Base-by-base conservation (phyloP, 2,888 invertebrate species). In the Eilema sororculum region DNA sequence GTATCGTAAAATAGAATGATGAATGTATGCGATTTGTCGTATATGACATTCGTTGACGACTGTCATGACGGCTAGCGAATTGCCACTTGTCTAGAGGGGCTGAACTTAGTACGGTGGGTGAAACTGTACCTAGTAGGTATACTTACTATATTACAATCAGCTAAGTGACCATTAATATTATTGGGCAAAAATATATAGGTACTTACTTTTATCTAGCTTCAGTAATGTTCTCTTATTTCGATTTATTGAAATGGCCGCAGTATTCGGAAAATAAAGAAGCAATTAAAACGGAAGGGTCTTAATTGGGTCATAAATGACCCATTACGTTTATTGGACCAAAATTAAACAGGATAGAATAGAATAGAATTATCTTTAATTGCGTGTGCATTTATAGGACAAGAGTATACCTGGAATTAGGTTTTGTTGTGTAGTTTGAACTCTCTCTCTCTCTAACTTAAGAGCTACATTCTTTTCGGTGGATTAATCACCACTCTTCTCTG, bases 261-360 rank as follows among this genome's bases (percentile, higher is more conserved):
- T 70, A 52, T 59, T 52, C 6, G 20, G 58, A 63, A 71, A 71
- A 58, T 63, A 69, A 67, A 63, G 57, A 30, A 52, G 63, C 56
- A 67, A 71, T 71, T 71, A 71, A 71, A 64, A 37, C 41, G 22
- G 61, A 67, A 71, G 63, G 71, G 52, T 67, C 66, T 71, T 52
- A 63, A 71, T 71, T 46, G 71, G 67, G 63, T 63, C 67, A 62
- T 71, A 67, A 71, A 71, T 71, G 59, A 13, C 16, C 71, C 63
- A 67, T 71, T 71, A 63, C 71, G 57, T 63, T 67, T 52, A 71
- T 71, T 71, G 63, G 59, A 58, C 62, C 24, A 58, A 63, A 71
- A 62, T 66, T 62, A 66, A 69, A 46, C 16, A 68, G 58, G 33
- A 16, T 46, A 28, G 22, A 28, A 66, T 66, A 16, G 16, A 41